These are phyloP conservation scores for Heliconius ethilla DNA, from an alignment of 2,888 invertebrate genomes.

Conservation along the genomic window DNA sequence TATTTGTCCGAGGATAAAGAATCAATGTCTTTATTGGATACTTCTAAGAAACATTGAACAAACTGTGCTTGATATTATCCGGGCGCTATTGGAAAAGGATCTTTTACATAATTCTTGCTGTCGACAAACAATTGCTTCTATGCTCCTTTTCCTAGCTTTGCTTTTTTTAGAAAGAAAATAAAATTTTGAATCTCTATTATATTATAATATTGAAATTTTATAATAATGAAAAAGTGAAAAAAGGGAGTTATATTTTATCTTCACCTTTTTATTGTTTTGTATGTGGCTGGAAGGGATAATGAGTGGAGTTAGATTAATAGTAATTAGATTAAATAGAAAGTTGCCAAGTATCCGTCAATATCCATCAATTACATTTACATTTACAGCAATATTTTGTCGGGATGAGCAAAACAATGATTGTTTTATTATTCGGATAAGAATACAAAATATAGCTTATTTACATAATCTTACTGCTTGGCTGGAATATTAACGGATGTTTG, in stretches of 20 bases:
- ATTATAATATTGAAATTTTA: background rate
- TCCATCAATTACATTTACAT: background rate
- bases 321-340: background rate
- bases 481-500: background rate
- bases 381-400: background rate
- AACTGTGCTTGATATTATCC: constrained; percentile 5
- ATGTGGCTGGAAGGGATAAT: background rate
- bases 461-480: background rate
- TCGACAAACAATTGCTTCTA: background rate
- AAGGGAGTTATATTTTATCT: background rate
- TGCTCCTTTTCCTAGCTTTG: background rate
- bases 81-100: background rate
- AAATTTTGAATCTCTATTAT: background rate
- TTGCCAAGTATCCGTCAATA: background rate
- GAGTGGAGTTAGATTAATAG: background rate
- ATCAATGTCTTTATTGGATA: constrained; percentile 22
- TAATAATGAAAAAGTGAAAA: background rate
- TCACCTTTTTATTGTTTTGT: background rate
- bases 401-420: background rate
- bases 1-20: constrained; percentile 16
- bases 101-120: background rate
- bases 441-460: background rate
- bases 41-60: constrained; percentile 15
- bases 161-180: background rate
- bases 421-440: background rate